Evolutionary conservation across 2,888 invertebrate species (phyloP), one percentile per base, ranked within the genome.

Genomic region (Diaperis boleti): DNA sequence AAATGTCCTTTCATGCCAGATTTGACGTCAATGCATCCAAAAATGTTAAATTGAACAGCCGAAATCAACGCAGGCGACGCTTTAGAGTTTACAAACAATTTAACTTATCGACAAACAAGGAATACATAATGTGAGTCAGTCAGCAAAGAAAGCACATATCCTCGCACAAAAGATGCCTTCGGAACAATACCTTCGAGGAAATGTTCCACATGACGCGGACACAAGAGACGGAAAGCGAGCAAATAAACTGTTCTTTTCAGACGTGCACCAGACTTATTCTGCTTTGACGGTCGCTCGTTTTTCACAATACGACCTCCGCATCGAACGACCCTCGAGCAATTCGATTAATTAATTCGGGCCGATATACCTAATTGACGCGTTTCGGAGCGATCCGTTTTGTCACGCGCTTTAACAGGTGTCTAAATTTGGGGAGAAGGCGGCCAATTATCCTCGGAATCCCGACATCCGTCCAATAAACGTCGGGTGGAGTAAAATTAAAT

Each of bases 141-240:
- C 2, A 49, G 33, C 49, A 49, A 49, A 33, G 33, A 49, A n/a
- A n/a, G n/a, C n/a, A n/a, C n/a, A n/a, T n/a, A n/a, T n/a, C n/a
- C n/a, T n/a, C n/a, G n/a, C n/a, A n/a, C n/a, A n/a, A n/a, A n/a
- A n/a, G n/a, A n/a, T n/a, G n/a, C n/a, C 49, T 10, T 11, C 33
- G 33, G 33, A 49, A 49, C 49, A 49, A 33, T 49, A 10, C 17
- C 33, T 33, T 7, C 5, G 33, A 18, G 49, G 49, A 49, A 49
- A 49, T 17, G 17, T n/a, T 31, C 10, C 17, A 33, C 49, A 49
- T 33, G 14, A 49, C 17, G 18, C 49, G 17, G 49, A 49, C 49
- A 49, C 49, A 49, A 17, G 33, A 42, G 42, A 42, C 10, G 42
- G 42, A 39, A 39, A 39, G 15, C 39, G 15, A 44, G 44, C 44